Percentiles rank a stretch among this genome's conserved stretches.
These are phyloP conservation scores for Drosophila arizonae DNA, from an alignment of 1,140 invertebrate species.

Conservation along the genomic window DNA sequence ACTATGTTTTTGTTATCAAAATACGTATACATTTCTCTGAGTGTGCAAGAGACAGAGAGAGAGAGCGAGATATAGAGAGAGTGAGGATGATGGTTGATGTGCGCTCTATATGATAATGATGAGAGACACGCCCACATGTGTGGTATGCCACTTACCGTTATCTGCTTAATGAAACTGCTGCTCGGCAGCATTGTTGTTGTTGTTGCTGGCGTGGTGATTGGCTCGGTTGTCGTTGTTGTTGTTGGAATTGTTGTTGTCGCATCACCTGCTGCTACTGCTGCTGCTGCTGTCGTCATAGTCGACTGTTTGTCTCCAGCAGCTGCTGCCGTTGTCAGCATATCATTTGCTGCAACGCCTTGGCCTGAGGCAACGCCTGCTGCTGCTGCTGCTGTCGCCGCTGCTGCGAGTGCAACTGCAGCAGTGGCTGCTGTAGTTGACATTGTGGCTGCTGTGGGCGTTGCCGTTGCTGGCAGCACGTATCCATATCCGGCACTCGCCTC, in stretches of 20 bases:
- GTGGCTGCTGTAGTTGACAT: conserved; percentile 25
- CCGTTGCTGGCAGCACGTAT: conserved; percentile 34
- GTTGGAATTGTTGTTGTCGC: conserved; percentile 31
- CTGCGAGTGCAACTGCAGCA: conserved; percentile 10
- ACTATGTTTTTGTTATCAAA: background rate
- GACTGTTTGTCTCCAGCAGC: conserved; percentile 12
- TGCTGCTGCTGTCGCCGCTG: background rate
- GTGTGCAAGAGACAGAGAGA: background rate
- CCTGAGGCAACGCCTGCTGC: conserved; percentile 3
- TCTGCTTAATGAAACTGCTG: conserved; percentile 80
- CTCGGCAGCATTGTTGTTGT: conserved; percentile 70
- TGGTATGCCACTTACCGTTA: conserved; percentile 80
- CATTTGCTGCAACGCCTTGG: conserved; percentile 14
- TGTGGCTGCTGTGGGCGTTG: conserved; percentile 16
- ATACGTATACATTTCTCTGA: background rate
- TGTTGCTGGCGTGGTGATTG: conserved; percentile 35
- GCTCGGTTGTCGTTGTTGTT: conserved; percentile 29
- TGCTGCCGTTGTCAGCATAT: conserved; percentile 28
- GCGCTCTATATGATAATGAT: conserved; percentile 27
- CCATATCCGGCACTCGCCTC: conserved; percentile 37
- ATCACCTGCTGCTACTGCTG: conserved; percentile 16
- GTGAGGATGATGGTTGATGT: background rate
- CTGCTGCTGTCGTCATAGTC: conserved; percentile 33
- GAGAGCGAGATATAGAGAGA: background rate
- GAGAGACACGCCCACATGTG: conserved; percentile 50